Percentiles rank a stretch among this genome's conserved stretches.
Conservation (phyloP, 1,140 invertebrate genomes). For the Lepidurus couesii region DNA sequence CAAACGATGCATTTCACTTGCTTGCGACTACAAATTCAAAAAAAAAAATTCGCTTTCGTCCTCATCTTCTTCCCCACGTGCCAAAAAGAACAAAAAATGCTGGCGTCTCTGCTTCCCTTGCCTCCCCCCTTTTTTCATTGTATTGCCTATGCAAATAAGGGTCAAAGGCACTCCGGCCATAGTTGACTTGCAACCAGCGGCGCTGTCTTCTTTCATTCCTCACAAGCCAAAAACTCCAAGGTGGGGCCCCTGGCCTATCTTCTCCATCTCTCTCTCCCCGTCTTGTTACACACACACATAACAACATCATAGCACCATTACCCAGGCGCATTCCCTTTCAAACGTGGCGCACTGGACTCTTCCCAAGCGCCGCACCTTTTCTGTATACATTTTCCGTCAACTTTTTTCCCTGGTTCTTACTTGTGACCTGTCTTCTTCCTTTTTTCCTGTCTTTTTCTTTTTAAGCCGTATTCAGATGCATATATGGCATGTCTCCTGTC, state of each 20-base stretch:
- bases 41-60: neutral
- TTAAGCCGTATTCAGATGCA: neutral
- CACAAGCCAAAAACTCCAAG: neutral
- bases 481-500: neutral
- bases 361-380: slow-evolving; percentile 4
- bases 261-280: neutral
- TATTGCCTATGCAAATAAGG: slow-evolving; percentile 16
- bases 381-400: neutral
- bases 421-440: neutral
- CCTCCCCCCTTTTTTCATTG: neutral
- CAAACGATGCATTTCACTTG: slow-evolving; percentile 1
- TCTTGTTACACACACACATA: neutral
- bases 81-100: neutral
- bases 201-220: neutral
- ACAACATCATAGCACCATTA: slow-evolving; percentile 11
- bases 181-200: slow-evolving; percentile 4
- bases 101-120: neutral
- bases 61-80: neutral
- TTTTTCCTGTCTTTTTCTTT: neutral
- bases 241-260: neutral
- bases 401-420: neutral
- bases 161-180: neutral
- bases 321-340: neutral
- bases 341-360: neutral
- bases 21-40: neutral